Base-by-base conservation (phyloP, 2,888 invertebrate genomes). In the Apamea epomidion region DNA sequence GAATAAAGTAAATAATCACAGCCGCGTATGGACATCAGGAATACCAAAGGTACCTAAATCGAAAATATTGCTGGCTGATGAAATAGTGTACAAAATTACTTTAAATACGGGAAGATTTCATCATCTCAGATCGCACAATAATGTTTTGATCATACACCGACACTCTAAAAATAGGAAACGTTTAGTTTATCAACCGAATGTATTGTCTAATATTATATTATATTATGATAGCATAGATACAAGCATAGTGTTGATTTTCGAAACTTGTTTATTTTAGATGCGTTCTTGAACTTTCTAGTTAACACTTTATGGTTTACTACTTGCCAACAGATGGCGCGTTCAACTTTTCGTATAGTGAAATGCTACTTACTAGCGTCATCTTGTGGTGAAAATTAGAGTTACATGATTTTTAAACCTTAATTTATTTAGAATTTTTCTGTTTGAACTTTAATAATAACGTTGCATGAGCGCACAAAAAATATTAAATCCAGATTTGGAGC, bases 271-370 rank as follows among this genome's bases (percentile, higher is more conserved):
- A 64, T 71, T 78, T 70, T 64, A 6, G 25, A 29, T 8, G 14
- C 25, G 10, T 0, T 58, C 76, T 54, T 77, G 87, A 86, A 86
- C 54, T 32, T 86, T 85, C 78, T 76, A 70, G 77, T 48, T 65
- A 62, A n/a, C 0, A n/a, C 37, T n/a, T 21, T 48, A 70, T 73
- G 1, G 82, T 90, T 45, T 10, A 5, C 90, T 88, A 89, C 60
- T 89, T n/a, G 42, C 21, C 85, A 81, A 83, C 78, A 95, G 95
- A 93, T 94, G 93, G 78, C 93, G 69, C 83, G 87, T 18, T 45
- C 5, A 60, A 65, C 1, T 32, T 64, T 3, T 0, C 0, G 0
- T 2, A 0, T n/a, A 4, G 18, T 16, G 1, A 14, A 18, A 48
- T 21, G 1, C 21, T 29, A 18, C 18, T 2, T 25, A 10, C 14